Evolutionary conservation across 2,888 invertebrate species (phyloP).

Genomic region (Oxystoma pomonae): DNA sequence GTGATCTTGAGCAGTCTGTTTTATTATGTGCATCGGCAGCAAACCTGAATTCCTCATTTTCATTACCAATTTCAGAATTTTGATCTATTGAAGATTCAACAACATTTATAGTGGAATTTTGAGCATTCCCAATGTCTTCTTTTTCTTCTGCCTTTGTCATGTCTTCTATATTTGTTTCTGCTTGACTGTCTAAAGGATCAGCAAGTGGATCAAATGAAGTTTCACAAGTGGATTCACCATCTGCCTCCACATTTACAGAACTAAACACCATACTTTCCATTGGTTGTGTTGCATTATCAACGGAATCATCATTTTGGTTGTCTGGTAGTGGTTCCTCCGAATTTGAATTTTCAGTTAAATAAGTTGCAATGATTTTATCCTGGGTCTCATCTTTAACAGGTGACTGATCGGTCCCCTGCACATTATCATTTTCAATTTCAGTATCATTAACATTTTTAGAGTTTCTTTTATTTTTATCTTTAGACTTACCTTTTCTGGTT

Average conservation of each 20-base stretch:
- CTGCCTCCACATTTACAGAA: background rate
- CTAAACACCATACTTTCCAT: background rate
- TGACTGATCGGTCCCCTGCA: slow-evolving; percentile 47
- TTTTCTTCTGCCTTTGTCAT: background rate
- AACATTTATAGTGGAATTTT: slow-evolving; percentile 4
- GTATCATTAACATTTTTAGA: slow-evolving; percentile 35
- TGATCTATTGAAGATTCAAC: background rate
- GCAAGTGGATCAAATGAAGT: background rate
- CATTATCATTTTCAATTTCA: slow-evolving; percentile 45
- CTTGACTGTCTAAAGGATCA: background rate
- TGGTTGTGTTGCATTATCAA: background rate
- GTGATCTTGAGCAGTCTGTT: no score
- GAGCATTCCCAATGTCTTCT: slow-evolving; percentile 7
- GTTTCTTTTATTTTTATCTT: slow-evolving; percentile 44
- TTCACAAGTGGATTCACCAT: background rate
- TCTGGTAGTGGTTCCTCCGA: slow-evolving; percentile 6
- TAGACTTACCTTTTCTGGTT: slow-evolving; percentile 49
- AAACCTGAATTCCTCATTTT: no score
- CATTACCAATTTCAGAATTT: background rate
- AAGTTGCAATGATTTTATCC: slow-evolving; percentile 22
- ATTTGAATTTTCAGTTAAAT: slow-evolving; percentile 14
- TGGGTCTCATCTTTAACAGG: slow-evolving; percentile 37
- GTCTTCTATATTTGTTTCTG: background rate
- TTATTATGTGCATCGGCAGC: no score
- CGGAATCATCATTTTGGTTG: slow-evolving; percentile 6